A percentile compares a stretch with the other conserved stretches of the same genome.
These are phyloP conservation scores for Microcebus jonahi DNA, from an alignment of 2,113 vertebrate genomes.

Conservation along the genomic window DNA sequence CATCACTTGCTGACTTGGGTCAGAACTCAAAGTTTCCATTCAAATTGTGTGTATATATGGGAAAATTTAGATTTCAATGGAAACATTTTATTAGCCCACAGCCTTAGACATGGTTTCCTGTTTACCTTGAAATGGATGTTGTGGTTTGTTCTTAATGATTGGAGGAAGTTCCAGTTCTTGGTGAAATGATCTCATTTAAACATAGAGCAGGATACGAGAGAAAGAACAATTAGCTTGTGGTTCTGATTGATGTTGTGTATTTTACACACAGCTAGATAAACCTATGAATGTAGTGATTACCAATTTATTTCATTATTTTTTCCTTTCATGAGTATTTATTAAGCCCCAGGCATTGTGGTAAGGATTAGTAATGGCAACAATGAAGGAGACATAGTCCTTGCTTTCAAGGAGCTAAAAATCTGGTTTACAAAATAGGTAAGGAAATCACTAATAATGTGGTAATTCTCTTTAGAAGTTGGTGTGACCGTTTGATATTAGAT, in stretches of 20 bases:
- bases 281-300: not conserved
- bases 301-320: slow-evolving; percentile 32
- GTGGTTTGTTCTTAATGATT: slow-evolving; percentile 59
- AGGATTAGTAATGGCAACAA: not conserved
- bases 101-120: slow-evolving; percentile 61
- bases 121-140: slow-evolving; percentile 61
- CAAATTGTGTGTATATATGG: not conserved
- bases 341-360: not conserved
- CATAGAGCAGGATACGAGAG: slow-evolving; percentile 37
- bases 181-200: slow-evolving; percentile 71
- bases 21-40: slow-evolving; percentile 22
- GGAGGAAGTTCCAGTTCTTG: slow-evolving; percentile 35
- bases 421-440: slow-evolving; percentile 30
- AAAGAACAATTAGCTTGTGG: slow-evolving; percentile 50
- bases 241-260: not conserved
- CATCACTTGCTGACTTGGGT: slow-evolving; percentile 2
- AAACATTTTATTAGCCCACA: slow-evolving; percentile 3
- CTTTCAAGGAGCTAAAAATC: not conserved
- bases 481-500: not conserved
- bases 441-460: not conserved
- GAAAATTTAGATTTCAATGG: not conserved
- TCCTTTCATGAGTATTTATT: not conserved
- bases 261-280: slow-evolving; percentile 55
- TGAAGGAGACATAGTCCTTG: not conserved
- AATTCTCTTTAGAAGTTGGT: not conserved